These are phyloP conservation scores for Pinctada fucata DNA, from an alignment of 2,888 invertebrate genomes.

Conservation along the genomic window DNA sequence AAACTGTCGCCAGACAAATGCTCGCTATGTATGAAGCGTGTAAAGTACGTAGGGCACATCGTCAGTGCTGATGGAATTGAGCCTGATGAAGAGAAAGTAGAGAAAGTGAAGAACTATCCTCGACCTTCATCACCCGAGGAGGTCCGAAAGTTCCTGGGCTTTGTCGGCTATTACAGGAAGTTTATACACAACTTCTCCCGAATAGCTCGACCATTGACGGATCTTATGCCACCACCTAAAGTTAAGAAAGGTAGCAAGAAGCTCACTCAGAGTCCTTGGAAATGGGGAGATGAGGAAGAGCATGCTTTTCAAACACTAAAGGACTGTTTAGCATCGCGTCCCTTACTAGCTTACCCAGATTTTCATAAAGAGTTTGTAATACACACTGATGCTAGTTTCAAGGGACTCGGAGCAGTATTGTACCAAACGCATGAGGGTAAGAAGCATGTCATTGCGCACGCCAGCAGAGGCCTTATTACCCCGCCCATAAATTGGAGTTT, in stretches of 20 bases:
- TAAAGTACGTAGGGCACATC: not conserved
- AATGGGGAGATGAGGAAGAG: not conserved
- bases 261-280: not conserved
- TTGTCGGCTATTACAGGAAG: too few relatives aligned
- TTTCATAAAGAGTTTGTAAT: not conserved
- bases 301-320: not conserved
- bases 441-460: too few relatives aligned
- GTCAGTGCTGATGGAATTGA: too few relatives aligned
- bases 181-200: too few relatives aligned
- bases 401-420: not conserved
- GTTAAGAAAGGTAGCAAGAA: not conserved
- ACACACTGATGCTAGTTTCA: not conserved
- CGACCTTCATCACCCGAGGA: too few relatives aligned
- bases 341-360: too few relatives aligned
- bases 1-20: not conserved
- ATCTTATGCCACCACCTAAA: not conserved
- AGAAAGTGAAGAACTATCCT: not conserved
- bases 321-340: too few relatives aligned
- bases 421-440: not conserved
- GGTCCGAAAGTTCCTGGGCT: too few relatives aligned
- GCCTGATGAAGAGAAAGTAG: not conserved
- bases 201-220: conserved; percentile 1
- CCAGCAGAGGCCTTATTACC: too few relatives aligned
- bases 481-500: too few relatives aligned
- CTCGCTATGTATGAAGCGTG: not conserved